A percentile compares a stretch with the other conserved stretches of the same genome.
phyloP scores from a whole-genome alignment of 2,797 vertebrate genomes.

The Rallus crepitans region DNA sequence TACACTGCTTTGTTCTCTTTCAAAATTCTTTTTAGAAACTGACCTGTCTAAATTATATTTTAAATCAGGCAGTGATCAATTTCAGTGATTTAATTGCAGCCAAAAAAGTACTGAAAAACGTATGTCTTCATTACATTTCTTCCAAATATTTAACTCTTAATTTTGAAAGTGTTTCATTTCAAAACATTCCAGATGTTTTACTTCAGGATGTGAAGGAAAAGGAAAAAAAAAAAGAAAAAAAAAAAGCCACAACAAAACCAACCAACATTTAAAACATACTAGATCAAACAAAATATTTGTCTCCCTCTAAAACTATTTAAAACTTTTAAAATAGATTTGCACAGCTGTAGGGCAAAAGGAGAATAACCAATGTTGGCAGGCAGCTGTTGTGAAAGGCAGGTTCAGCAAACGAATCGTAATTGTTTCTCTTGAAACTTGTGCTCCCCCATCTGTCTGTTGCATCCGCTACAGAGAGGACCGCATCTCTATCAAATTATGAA shows the following conservation, averaged over 20 bases:
- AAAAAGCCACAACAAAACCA: too few species aligned
- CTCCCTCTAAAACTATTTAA: neutral
- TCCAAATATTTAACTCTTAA: neutral
- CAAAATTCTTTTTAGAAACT: neutral
- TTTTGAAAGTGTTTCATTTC: neutral
- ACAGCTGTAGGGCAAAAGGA: conserved; percentile 34
- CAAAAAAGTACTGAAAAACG: neutral
- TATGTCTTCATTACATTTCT: neutral
- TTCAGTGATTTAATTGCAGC: neutral
- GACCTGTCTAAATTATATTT: neutral
- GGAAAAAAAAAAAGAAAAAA: neutral
- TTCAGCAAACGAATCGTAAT: neutral
- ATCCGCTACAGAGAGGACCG: conserved; percentile 25
- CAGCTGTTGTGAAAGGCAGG: conserved; percentile 32
- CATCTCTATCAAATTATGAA: neutral
- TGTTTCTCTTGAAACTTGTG: conserved; percentile 61
- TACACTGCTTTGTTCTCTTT: neutral
- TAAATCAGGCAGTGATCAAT: neutral
- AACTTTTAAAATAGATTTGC: conserved; percentile 10
- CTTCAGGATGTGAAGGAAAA: neutral
- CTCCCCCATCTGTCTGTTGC: conserved; percentile 67
- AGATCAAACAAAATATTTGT: neutral
- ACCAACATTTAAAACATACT: neutral
- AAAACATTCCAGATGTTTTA: neutral
- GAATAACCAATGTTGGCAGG: conserved; percentile 1